These are phyloP conservation scores for Cryptosula pallasiana DNA, from an alignment of 2,888 invertebrate species.

Conservation along the genomic window DNA sequence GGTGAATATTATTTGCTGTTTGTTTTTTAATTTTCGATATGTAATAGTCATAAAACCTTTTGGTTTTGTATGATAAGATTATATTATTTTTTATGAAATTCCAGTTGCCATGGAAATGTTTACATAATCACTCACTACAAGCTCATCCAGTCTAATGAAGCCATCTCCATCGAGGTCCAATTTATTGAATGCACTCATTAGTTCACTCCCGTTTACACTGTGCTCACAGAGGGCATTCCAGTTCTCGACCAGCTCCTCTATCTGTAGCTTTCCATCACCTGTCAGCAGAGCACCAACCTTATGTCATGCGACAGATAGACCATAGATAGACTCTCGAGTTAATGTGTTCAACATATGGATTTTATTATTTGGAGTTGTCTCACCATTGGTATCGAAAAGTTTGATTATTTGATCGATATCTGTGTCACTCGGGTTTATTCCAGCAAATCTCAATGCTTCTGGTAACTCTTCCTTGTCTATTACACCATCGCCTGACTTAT, in stretches of 20 bases:
- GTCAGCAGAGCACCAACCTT: no score
- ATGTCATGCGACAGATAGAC: no score
- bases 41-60: no score
- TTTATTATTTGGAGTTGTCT: no score
- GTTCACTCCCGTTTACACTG: conserved; percentile 20
- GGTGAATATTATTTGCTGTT: no score
- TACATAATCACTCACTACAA: conserved; percentile 5
- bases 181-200: conserved; percentile 7
- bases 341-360: no score
- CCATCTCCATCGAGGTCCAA: conserved; percentile 14
- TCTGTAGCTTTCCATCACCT: conserved; percentile 24
- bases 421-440: neutral
- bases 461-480: conserved; percentile 17
- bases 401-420: neutral
- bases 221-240: conserved; percentile 21
- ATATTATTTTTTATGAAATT: no score
- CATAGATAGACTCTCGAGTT: no score
- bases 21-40: no score
- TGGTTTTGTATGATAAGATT: no score
- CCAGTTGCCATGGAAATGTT: no score
- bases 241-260: conserved; percentile 12
- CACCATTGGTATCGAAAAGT: conserved; percentile 12
- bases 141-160: neutral
- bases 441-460: conserved; percentile 22
- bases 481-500: conserved; percentile 16